Conservation (phyloP, 2,888 invertebrate species). For the Chrysomela aeneicollis region DNA sequence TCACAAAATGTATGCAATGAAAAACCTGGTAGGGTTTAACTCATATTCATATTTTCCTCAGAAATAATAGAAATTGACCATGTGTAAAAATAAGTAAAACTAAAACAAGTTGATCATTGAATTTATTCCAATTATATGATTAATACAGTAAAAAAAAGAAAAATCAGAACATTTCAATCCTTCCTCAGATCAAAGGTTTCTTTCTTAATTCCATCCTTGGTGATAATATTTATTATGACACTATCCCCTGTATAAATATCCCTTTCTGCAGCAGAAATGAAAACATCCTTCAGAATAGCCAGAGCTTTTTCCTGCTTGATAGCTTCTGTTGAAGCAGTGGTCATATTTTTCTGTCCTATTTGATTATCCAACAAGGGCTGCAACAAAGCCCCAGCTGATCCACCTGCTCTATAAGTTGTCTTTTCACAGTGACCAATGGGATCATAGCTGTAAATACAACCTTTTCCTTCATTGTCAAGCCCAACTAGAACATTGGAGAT, state of each 20-base stretch:
- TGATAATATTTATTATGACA: constrained; percentile 85
- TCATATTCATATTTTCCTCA: too few species aligned
- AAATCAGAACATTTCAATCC: constrained; percentile 71
- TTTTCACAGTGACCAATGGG: constrained; percentile 95
- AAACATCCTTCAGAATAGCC: constrained; percentile 90
- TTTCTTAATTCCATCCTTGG: constrained; percentile 83
- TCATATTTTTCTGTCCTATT: constrained; percentile 89
- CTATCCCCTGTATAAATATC: constrained; percentile 98
- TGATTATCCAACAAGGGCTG: constrained; percentile 97
- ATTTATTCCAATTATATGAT: constrained; percentile 20
- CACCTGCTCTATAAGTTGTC: constrained; percentile 85
- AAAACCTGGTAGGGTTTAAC: too few species aligned
- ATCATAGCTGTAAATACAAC: constrained; percentile 95
- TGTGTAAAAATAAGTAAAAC: too few species aligned
- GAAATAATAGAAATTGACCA: too few species aligned
- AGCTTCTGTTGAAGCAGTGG: constrained; percentile 70
- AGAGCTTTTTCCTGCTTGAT: constrained; percentile 84
- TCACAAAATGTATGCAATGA: too few species aligned
- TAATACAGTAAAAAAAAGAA: constrained; percentile 23
- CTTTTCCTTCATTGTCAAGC: constrained; percentile 90
- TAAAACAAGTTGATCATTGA: too few species aligned
- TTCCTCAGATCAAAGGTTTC: constrained; percentile 80
- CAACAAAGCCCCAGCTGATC: constrained; percentile 87
- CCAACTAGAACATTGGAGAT: constrained; percentile 95
- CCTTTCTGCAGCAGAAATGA: constrained; percentile 96